phyloP scores from a whole-genome alignment of 2,113 vertebrate species.

The Paraplagusia blochii region DNA sequence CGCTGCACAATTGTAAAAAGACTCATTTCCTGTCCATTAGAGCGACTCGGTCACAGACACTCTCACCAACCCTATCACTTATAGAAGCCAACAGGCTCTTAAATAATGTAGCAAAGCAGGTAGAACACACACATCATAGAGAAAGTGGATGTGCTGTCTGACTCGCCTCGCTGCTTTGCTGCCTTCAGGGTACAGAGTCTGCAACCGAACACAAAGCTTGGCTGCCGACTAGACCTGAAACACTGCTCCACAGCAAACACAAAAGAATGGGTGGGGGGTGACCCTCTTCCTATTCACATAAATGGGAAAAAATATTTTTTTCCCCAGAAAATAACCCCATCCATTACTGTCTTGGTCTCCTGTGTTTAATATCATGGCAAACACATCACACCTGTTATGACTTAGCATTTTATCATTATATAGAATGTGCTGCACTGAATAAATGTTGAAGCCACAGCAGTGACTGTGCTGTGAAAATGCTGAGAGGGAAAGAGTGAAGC shows the following conservation, averaged over 20 bases:
- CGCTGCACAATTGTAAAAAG: constrained; percentile 2
- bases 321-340: too few species aligned
- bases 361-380: background rate
- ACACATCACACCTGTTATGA: constrained; percentile 1
- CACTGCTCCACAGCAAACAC: constrained; percentile 14
- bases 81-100: constrained; percentile 18
- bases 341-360: background rate
- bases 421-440: too few species aligned
- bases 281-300: too few species aligned
- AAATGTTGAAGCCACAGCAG: background rate
- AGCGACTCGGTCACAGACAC: constrained; percentile 16
- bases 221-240: constrained; percentile 23
- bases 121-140: constrained; percentile 15
- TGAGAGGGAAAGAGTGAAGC: constrained; percentile 5
- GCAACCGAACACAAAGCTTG: constrained; percentile 31
- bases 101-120: constrained; percentile 39
- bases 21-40: constrained; percentile 42
- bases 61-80: constrained; percentile 2
- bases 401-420: background rate
- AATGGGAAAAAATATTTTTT: too few species aligned
- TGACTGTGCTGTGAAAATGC: constrained; percentile 6
- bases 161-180: constrained; percentile 33
- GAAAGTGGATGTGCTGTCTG: constrained; percentile 31
- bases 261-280: too few species aligned
- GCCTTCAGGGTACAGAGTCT: constrained; percentile 25